Percentiles rank a stretch among this genome's conserved stretches.
These are phyloP conservation scores for Euspilapteryx auroguttella DNA, from an alignment of 2,888 invertebrate species.

Conservation along the genomic window DNA sequence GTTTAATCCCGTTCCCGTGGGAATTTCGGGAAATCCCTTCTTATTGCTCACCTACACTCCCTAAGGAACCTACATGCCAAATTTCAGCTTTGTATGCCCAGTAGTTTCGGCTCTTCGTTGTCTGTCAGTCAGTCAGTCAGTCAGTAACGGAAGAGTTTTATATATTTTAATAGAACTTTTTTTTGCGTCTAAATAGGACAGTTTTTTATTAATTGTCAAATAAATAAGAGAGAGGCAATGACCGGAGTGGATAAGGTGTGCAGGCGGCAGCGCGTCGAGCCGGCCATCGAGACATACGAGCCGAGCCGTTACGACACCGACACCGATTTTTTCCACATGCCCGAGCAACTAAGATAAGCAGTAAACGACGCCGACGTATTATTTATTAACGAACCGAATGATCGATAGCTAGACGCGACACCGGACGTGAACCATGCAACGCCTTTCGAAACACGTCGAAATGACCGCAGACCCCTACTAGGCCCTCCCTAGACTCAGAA, in stretches of 20 bases:
- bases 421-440: slow-evolving; percentile 45
- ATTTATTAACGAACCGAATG: slow-evolving; percentile 63
- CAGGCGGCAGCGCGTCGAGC: slow-evolving; percentile 25
- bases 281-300: slow-evolving; percentile 47
- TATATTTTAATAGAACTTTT: too few species aligned
- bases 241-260: slow-evolving; percentile 27
- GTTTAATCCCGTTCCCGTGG: too few species aligned
- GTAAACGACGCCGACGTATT: slow-evolving; percentile 54
- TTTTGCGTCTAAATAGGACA: too few species aligned
- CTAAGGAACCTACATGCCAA: too few species aligned
- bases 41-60: too few species aligned
- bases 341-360: slow-evolving; percentile 54
- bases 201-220: slow-evolving; percentile 46
- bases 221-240: slow-evolving; percentile 35
- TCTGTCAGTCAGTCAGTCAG: too few species aligned
- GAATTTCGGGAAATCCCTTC: too few species aligned
- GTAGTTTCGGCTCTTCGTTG: too few species aligned
- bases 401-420: slow-evolving; percentile 60
- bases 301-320: slow-evolving; percentile 58
- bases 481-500: slow-evolving; percentile 18
- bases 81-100: too few species aligned
- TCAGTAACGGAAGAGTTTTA: too few species aligned
- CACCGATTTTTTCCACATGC: slow-evolving; percentile 61
- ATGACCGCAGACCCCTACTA: slow-evolving; percentile 18
- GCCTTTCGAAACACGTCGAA: slow-evolving; percentile 54